Conservation (phyloP, 1,140 invertebrate genomes). For the Hormaphis cornu region DNA sequence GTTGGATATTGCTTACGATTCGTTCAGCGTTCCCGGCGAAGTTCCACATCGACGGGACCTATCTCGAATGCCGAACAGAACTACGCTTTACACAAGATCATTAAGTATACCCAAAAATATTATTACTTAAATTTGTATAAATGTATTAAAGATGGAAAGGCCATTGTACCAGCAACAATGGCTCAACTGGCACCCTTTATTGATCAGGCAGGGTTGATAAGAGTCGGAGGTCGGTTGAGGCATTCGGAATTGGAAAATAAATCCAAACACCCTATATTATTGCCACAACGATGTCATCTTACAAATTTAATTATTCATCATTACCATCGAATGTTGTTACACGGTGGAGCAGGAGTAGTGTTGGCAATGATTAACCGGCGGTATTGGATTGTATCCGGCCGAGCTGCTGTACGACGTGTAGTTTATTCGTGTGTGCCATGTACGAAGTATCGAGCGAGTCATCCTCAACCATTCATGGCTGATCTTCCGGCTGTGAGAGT, state of each 20-base stretch:
- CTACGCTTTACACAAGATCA: background rate
- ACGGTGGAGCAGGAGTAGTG: conserved; percentile 26
- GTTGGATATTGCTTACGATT: background rate
- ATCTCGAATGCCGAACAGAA: background rate
- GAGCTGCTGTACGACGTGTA: background rate
- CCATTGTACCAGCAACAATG: background rate
- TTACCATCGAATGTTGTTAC: conserved; percentile 38
- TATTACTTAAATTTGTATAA: background rate
- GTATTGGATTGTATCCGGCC: background rate
- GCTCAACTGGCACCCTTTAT: conserved; percentile 31
- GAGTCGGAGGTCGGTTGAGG: conserved; percentile 32
- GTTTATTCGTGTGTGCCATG: conserved; percentile 39
- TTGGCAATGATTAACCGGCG: background rate
- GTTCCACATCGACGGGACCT: background rate
- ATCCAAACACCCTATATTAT: conserved; percentile 34
- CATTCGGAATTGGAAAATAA: conserved; percentile 4
- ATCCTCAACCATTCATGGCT: conserved; percentile 39
- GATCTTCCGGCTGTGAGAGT: conserved; percentile 39
- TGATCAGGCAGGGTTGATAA: conserved; percentile 26
- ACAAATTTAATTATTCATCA: conserved; percentile 40
- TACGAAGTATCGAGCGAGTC: conserved; percentile 21
- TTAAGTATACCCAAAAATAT: background rate
- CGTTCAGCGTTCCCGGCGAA: background rate
- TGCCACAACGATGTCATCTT: conserved; percentile 36
- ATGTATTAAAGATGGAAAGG: background rate